Conservation (phyloP, 2,888 invertebrate genomes). For the Spatulosminthurus flaviceps region DNA sequence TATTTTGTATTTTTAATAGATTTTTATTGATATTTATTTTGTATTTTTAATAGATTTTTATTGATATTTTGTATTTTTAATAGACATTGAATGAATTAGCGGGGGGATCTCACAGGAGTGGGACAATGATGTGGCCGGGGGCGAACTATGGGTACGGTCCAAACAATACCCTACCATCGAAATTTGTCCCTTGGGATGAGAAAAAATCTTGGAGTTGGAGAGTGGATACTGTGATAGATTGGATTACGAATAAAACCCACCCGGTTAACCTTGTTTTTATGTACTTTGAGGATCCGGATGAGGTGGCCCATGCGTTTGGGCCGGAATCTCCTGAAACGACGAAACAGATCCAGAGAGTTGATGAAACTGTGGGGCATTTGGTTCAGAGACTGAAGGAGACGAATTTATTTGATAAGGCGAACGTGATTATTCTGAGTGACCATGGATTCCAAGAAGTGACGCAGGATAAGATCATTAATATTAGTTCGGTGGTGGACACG, state of each 20-base stretch:
- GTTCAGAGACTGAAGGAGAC: constrained; percentile 69
- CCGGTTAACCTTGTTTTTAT: constrained; percentile 76
- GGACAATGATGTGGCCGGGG: constrained; percentile 79
- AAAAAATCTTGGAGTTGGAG: constrained; percentile 66
- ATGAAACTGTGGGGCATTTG: constrained; percentile 70
- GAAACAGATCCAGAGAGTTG: constrained; percentile 56
- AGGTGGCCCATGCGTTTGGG: constrained; percentile 72
- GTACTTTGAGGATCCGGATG: constrained; percentile 78
- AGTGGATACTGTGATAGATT: constrained; percentile 71
- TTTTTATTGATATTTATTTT: no score
- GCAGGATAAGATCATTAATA: constrained; percentile 70
- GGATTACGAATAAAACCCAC: constrained; percentile 71
- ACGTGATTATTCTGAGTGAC: constrained; percentile 77
- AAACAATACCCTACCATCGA: constrained; percentile 68
- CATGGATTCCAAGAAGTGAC: constrained; percentile 76
- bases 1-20: no score
- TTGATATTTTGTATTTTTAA: no score
- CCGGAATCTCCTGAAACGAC: constrained; percentile 68
- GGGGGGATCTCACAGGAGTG: constrained; percentile 71
- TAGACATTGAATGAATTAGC: constrained; percentile 72
- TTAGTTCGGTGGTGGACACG: constrained; percentile 69
- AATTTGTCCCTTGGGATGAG: constrained; percentile 64
- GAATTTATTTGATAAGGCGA: constrained; percentile 70
- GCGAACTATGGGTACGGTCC: constrained; percentile 68
- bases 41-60: no score